Base-by-base conservation (phyloP, 2,797 vertebrate species). In the Aplochiton taeniatus region DNA sequence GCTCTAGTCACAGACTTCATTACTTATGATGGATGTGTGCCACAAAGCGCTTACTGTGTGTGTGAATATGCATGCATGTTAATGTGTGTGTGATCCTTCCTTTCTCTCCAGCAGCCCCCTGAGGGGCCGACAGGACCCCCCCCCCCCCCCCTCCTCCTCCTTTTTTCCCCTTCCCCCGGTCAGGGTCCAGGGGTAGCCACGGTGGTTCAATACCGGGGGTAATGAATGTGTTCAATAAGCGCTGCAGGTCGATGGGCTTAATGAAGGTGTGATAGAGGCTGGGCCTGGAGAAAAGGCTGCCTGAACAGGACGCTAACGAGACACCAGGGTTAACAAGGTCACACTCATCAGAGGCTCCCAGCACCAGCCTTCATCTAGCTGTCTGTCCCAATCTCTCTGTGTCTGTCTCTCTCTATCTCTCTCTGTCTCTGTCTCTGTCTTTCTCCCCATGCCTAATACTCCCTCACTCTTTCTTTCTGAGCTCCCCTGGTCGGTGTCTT, bases 151-250 rank as follows among this genome's bases (percentile, higher is more conserved):
- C 47, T 11, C 12, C 13, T 1, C 11, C 11, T 9, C 49, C 61
- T 67, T 53, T 42, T 10, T 75, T 50, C 44, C 18, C 43, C 16
- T 44, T 14, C 66, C 60, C 17, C 46, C 20, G 31, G 64, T 20
- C 67, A 80, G 79, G 87, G 72, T 59, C 51, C 18, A n/a, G 72
- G 20, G 74, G 78, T 70, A 18, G 74, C 81, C 67, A 80, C 73
- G 67, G 69, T 41, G 61, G 83, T 81, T 92, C 89, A 80, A 91
- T 91, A 89, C 8, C 14, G 49, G 14, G 63, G 85, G 85, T 92
- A 93, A 93, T 92, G 88, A 91, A 91, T 91, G 87, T 82, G 83
- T 91, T 92, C 92, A 92, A 91, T 93, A 92, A 90, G 90, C 83
- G 57, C 79, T 45, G 82, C 73, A 84, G 87, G 88, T 90, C 89